A percentile compares a stretch with the other conserved stretches of the same genome.
Conservation (phyloP, 2,113 vertebrate genomes). For the Nycticorax nycticorax region DNA sequence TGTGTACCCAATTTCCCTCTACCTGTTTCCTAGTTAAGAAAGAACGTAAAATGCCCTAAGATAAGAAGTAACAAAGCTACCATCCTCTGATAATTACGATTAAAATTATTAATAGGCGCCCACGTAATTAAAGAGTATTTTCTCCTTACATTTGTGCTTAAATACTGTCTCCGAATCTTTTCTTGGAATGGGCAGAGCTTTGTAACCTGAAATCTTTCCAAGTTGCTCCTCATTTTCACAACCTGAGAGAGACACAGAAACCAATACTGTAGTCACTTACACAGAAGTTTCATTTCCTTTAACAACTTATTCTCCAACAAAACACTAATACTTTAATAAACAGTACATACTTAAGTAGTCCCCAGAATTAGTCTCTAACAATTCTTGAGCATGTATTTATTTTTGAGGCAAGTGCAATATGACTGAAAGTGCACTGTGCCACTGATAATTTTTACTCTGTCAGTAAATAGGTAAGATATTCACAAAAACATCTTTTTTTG, state of each 20-base stretch:
- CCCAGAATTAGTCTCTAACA: not conserved
- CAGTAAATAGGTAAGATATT: not conserved
- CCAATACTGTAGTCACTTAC: not conserved
- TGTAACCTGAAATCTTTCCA: slow-evolving; percentile 94
- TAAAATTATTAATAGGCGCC: not conserved
- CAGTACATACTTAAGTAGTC: too few species aligned
- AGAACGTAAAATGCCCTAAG: not conserved
- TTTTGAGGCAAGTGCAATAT: not conserved
- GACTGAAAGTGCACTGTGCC: not conserved
- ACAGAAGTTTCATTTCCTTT: not conserved
- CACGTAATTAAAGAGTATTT: not conserved
- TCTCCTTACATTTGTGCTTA: slow-evolving; percentile 92
- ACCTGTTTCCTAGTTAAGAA: not conserved
- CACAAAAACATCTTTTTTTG: not conserved
- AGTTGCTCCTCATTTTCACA: slow-evolving; percentile 94
- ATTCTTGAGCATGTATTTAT: not conserved
- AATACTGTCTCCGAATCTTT: slow-evolving; percentile 94
- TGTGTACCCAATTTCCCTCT: not conserved
- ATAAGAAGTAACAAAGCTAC: not conserved
- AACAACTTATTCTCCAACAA: not conserved
- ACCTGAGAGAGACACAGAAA: slow-evolving; percentile 76
- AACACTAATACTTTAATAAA: too few species aligned
- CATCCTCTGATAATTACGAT: not conserved
- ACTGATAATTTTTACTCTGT: not conserved
- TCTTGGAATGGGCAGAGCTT: slow-evolving; percentile 97